Evolutionary conservation across 2,888 invertebrate genomes (phyloP).

Genomic region (Agrenia bidenticulata): DNA sequence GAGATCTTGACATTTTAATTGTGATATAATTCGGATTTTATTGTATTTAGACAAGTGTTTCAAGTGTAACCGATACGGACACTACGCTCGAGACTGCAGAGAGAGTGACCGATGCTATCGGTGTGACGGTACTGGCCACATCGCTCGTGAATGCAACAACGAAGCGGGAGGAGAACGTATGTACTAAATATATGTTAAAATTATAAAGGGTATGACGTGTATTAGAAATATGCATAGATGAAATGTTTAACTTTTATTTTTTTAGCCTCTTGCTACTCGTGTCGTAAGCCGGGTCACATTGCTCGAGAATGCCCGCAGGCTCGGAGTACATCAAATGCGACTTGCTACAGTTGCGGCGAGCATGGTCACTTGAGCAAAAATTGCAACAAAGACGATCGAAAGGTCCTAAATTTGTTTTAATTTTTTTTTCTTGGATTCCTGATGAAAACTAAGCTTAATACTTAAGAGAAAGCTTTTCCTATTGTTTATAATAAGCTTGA

Average conservation of each 20-base stretch:
- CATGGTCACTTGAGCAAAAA: conserved; percentile 83
- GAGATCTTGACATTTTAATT: conserved; percentile 18
- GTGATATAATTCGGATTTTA: conserved; percentile 30
- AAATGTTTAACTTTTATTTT: no score
- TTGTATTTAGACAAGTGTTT: conserved; percentile 77
- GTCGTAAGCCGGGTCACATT: conserved; percentile 89
- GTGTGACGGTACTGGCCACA: conserved; percentile 66
- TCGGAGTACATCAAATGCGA: conserved; percentile 62
- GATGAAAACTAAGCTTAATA: no score
- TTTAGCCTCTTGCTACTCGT: conserved; percentile 84
- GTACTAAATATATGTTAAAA: conserved; percentile 11
- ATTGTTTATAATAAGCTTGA: no score
- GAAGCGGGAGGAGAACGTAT: conserved; percentile 61
- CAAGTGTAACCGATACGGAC: conserved; percentile 92
- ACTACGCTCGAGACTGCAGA: conserved; percentile 90
- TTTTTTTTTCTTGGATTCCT: neutral
- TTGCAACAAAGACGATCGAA: conserved; percentile 67
- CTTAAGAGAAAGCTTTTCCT: no score
- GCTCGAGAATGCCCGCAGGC: conserved; percentile 67
- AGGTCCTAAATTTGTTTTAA: conserved; percentile 18
- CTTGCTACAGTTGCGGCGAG: conserved; percentile 90
- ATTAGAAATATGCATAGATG: neutral
- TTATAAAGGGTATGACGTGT: conserved; percentile 10
- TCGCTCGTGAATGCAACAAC: conserved; percentile 82
- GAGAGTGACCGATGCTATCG: conserved; percentile 74